Evolutionary conservation across 2,888 invertebrate species (phyloP).

Genomic region (Linnaemya vulpina): DNA sequence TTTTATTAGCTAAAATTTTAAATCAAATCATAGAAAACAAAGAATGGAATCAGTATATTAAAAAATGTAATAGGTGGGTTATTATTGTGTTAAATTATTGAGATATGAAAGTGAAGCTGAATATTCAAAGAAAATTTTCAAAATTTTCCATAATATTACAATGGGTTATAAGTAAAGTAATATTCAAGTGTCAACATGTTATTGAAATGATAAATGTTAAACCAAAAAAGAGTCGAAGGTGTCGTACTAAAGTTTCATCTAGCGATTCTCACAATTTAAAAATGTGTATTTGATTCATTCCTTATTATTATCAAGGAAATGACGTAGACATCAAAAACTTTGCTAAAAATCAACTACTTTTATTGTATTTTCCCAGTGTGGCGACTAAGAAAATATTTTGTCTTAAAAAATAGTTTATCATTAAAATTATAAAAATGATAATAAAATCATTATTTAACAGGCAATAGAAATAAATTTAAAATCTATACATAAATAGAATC

Average conservation of each 20-base stretch:
- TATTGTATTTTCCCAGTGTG: slow-evolving; percentile 60
- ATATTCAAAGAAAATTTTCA: slow-evolving; percentile 20
- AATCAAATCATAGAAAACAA: slow-evolving; percentile 25
- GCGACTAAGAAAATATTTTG: slow-evolving; percentile 30
- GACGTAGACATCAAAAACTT: background rate
- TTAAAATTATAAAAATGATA: slow-evolving; percentile 8
- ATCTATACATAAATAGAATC: slow-evolving; percentile 34
- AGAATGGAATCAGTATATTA: slow-evolving; percentile 48
- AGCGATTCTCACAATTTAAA: background rate
- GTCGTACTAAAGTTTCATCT: slow-evolving; percentile 20
- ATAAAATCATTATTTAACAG: slow-evolving; percentile 35
- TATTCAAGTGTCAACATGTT: slow-evolving; percentile 14
- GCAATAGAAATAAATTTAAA: slow-evolving; percentile 43
- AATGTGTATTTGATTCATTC: background rate
- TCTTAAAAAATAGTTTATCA: slow-evolving; percentile 20
- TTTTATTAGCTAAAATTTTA: slow-evolving; percentile 67
- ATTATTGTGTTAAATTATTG: slow-evolving; percentile 44
- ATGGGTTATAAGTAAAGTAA: slow-evolving; percentile 53
- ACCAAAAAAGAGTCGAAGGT: background rate
- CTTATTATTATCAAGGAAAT: slow-evolving; percentile 11
- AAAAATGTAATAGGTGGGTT: background rate
- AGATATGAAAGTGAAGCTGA: slow-evolving; percentile 43
- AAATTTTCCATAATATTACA: slow-evolving; percentile 57
- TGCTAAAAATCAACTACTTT: slow-evolving; percentile 16
- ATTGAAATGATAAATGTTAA: slow-evolving; percentile 47